Percentiles rank a stretch among this genome's conserved stretches.
These are phyloP conservation scores for Kryphioiulus occultus DNA, from an alignment of 2,888 invertebrate genomes.

Conservation along the genomic window DNA sequence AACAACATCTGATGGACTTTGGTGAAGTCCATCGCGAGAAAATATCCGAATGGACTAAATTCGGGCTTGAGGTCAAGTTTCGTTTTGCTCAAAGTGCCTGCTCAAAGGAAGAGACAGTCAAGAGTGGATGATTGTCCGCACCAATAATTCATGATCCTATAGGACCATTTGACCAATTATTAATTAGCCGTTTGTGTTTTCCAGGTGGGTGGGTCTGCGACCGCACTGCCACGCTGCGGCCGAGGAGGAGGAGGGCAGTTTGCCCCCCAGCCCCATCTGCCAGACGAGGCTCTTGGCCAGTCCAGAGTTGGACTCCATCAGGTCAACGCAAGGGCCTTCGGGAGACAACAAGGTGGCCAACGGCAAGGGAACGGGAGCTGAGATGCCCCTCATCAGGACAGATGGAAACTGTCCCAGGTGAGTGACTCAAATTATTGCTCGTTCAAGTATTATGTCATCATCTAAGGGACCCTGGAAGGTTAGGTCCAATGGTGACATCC, in stretches of 20 bases:
- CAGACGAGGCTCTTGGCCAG: slow-evolving; percentile 45
- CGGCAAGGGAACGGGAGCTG: slow-evolving; percentile 18
- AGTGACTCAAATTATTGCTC: background rate
- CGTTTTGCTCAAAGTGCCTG: too few species aligned
- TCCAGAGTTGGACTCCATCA: slow-evolving; percentile 43
- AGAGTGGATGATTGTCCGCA: too few species aligned
- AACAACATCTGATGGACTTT: too few species aligned
- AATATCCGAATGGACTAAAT: too few species aligned
- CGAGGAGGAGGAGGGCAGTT: background rate
- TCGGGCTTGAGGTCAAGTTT: too few species aligned
- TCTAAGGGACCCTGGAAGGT: too few species aligned
- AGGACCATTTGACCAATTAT: too few species aligned
- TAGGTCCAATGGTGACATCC: too few species aligned
- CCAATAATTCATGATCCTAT: too few species aligned
- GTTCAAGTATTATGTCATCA: too few species aligned
- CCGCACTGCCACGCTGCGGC: slow-evolving; percentile 20
- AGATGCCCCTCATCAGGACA: slow-evolving; percentile 43
- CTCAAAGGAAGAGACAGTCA: too few species aligned
- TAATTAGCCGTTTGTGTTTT: background rate
- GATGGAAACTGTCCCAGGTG: slow-evolving; percentile 44
- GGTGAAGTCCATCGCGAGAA: too few species aligned
- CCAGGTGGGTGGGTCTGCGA: slow-evolving; percentile 44
- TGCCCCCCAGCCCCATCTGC: slow-evolving; percentile 48
- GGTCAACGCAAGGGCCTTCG: background rate
- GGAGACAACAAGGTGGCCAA: slow-evolving; percentile 17